Evolutionary conservation across 2,797 vertebrate genomes (phyloP).

Genomic region (Oreonectes daqikongensis): DNA sequence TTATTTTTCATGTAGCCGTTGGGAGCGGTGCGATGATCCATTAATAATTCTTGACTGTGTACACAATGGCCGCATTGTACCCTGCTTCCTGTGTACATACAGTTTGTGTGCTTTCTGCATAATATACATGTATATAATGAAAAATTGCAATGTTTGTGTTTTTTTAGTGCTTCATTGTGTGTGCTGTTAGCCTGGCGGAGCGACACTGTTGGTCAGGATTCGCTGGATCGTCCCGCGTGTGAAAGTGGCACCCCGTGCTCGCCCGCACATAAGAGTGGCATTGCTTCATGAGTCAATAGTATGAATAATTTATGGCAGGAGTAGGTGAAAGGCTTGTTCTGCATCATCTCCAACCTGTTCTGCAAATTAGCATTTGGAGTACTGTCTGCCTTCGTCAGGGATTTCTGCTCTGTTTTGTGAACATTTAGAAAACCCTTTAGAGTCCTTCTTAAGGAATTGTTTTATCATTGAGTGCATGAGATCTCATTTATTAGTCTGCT

Average conservation of each 20-base stretch:
- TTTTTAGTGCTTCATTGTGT: slow-evolving; percentile 10
- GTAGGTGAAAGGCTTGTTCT: slow-evolving; percentile 76
- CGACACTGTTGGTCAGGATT: slow-evolving; percentile 66
- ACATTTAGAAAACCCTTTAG: slow-evolving; percentile 24
- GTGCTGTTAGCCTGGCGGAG: slow-evolving; percentile 35
- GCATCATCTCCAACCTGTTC: slow-evolving; percentile 76
- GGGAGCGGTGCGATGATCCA: slow-evolving; percentile 66
- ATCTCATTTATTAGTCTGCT: slow-evolving; percentile 40
- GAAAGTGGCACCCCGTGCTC: slow-evolving; percentile 75
- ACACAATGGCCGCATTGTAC: slow-evolving; percentile 57
- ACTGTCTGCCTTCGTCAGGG: slow-evolving; percentile 66
- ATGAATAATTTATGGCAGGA: slow-evolving; percentile 78
- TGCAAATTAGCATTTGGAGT: slow-evolving; percentile 75
- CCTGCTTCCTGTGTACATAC: slow-evolving; percentile 31
- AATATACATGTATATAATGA: slow-evolving; percentile 18
- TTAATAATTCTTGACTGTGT: slow-evolving; percentile 67
- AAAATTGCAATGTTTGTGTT: slow-evolving; percentile 12
- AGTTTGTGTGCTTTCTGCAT: slow-evolving; percentile 38
- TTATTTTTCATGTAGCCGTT: slow-evolving; percentile 76
- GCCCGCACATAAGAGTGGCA: slow-evolving; percentile 72
- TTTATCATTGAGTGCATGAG: slow-evolving; percentile 20
- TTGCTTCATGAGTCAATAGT: slow-evolving; percentile 75
- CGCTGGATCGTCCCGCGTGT: slow-evolving; percentile 66
- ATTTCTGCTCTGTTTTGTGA: slow-evolving; percentile 55
- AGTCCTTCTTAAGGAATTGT: slow-evolving; percentile 27